Conservation (phyloP, 2,888 invertebrate genomes). For the Caenorhabditis drosophilae region DNA sequence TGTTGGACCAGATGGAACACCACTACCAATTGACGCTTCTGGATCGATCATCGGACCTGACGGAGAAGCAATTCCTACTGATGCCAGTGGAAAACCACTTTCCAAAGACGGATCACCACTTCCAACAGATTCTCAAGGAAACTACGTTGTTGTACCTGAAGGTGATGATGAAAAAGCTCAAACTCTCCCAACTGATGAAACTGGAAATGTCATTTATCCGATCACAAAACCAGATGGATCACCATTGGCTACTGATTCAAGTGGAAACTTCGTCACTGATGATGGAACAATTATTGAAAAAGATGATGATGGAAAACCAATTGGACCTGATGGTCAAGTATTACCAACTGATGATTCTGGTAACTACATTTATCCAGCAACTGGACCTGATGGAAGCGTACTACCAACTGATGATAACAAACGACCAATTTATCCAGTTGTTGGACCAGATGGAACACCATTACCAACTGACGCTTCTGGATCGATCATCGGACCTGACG, state of each 20-base stretch:
- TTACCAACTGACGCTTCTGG: constrained; percentile 23
- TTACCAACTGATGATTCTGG: constrained; percentile 43
- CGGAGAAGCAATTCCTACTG: constrained; percentile 23
- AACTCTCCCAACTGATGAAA: constrained; percentile 23
- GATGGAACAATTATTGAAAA: constrained; percentile 25
- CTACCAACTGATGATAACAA: constrained; percentile 33
- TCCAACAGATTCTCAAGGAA: constrained; percentile 35
- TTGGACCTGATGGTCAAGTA: constrained; percentile 20
- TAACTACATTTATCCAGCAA: constrained; percentile 30
- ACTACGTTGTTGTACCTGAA: constrained; percentile 18
- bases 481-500: constrained; percentile 32
- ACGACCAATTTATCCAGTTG: constrained; percentile 14
- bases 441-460: constrained; percentile 17
- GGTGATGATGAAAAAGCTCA: neutral
- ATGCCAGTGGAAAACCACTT: constrained; percentile 18
- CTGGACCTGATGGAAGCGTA: constrained; percentile 29
- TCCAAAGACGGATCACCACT: constrained; percentile 31
- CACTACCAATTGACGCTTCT: constrained; percentile 21
- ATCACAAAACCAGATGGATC: constrained; percentile 20
- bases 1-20: constrained; percentile 15
- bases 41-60: constrained; percentile 12
- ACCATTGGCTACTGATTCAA: constrained; percentile 20
- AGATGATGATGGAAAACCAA: constrained; percentile 39
- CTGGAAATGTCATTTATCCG: constrained; percentile 30
- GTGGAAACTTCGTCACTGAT: constrained; percentile 17